Evolutionary conservation across 1,140 invertebrate species (phyloP), one percentile per base, ranked within the genome.

Genomic region (Psilanteris sp.): DNA sequence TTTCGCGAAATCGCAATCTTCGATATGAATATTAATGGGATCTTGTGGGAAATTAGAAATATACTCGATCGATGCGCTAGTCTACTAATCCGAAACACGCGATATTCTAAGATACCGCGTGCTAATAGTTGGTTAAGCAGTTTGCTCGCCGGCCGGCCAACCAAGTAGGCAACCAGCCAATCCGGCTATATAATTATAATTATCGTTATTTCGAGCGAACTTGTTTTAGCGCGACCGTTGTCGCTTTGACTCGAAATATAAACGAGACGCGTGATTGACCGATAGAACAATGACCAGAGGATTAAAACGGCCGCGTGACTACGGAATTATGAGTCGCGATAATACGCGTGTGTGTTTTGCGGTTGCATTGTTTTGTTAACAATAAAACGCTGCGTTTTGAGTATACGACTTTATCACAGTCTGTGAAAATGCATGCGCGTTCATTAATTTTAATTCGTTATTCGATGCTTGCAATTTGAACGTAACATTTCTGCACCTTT

Each of bases 131-230:
- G 24, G 7, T 61, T 46, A 31, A 54, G 11, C 46, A 27, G 16
- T 27, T 15, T 26, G 7, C 24, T 1, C 44, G 16, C 39, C 22
- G 36, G 8, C 29, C n/a, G 15, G 10, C 15, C 16, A 44, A 29
- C 26, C 52, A 64, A 64, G 39, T 34, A 50, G 26, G 61, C 52
- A 32, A 57, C 50, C 52, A 66, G 52, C 59, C 61, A 66, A 59
- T 74, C 61, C 54, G 41, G 44, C 61, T 32, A 41, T 59, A 44
- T 54, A 44, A 74, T 66, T 67, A 66, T 66, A 66, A 66, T 59
- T 74, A 74, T 74, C 43, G 59, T 52, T 57, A 66, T 64, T 73
- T 66, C 36, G 52, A 64, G 52, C 62, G 48, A 54, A 61, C 41
- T 64, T 52, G 59, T 52, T 76, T 62, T 48, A 59, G 50, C 48